Evolutionary conservation across 2,113 vertebrate genomes (phyloP), one percentile per base, ranked within the genome.

Genomic region (Halcyon malimbica): DNA sequence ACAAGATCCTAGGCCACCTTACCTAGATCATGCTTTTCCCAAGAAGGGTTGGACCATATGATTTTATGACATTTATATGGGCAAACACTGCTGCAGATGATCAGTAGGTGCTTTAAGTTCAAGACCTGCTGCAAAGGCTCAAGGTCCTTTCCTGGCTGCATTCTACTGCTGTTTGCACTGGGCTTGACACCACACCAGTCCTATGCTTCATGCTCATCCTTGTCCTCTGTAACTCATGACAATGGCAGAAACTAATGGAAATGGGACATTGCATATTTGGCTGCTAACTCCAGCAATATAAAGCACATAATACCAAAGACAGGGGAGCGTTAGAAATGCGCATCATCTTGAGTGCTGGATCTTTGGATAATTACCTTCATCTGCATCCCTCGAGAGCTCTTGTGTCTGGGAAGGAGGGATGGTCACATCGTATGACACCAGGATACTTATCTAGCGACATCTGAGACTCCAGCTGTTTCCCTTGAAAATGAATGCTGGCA

Each of bases 221-320:
- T 83, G 25, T 48, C 42, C 53, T 37, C 8, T 1, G 0, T n/a
- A 87, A 83, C 20, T 48, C 65, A 37, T 37, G 14, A 50, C 31
- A 48, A n/a, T 13, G 44, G 5, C 67, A 74, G 56, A 69, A 93
- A 64, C 37, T 37, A 59, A 59, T 15, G 23, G 48, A 50, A 92
- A 59, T 4, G 5, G 29, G 74, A 71, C 51, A 67, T 21, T 31
- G 70, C 0, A 2, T 16, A 23, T 57, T 83, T 76, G 74, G 18
- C 73, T 93, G 73, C 10, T 19, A 50, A 44, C 26, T 79, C 56
- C 50, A 75, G 56, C 39, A 59, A 42, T 42, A 42, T 64, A 29
- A 1, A 2, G n/a, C 1, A 2, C 26, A 13, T 0, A 1, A 57
- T 10, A 26, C 78, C 17, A 54, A 69, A 82, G 60, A 10, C 1